phyloP scores from a whole-genome alignment of 2,888 invertebrate genomes.

The Euzophera pinguis region DNA sequence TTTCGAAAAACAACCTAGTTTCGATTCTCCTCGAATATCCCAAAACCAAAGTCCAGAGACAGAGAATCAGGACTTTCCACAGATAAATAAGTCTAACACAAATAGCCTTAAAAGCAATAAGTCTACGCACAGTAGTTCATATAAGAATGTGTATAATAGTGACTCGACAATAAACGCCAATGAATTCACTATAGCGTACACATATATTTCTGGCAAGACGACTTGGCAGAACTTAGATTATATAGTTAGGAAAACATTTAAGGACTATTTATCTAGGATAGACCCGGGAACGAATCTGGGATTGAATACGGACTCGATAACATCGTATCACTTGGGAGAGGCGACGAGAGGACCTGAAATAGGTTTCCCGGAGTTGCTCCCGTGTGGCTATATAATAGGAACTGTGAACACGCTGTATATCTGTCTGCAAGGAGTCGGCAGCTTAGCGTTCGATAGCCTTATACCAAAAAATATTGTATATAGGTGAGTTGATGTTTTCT shows the following conservation, averaged over 20 bases:
- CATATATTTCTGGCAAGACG: constrained; percentile 94
- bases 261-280: constrained; percentile 94
- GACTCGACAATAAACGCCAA: constrained; percentile 81
- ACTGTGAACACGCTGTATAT: constrained; percentile 92
- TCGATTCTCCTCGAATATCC: constrained; percentile 68
- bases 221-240: constrained; percentile 97
- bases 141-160: constrained; percentile 73
- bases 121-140: constrained; percentile 74
- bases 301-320: constrained; percentile 90
- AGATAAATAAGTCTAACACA: constrained; percentile 73
- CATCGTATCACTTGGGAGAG: constrained; percentile 96
- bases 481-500: constrained; percentile 72
- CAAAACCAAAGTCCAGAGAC: constrained; percentile 70
- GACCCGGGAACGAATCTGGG: constrained; percentile 96
- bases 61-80: constrained; percentile 66
- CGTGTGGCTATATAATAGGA: constrained; percentile 95
- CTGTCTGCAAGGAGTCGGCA: constrained; percentile 92
- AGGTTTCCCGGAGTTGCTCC: constrained; percentile 92
- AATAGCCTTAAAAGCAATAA: constrained; percentile 79
- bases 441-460: constrained; percentile 95
- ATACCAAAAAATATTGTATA: constrained; percentile 98
- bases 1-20: constrained; percentile 70
- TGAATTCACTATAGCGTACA: constrained; percentile 91
- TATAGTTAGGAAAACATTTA: constrained; percentile 94
- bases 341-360: constrained; percentile 89